phyloP scores from a whole-genome alignment of 2,888 invertebrate species.

The Drosophila stalkeri region DNA sequence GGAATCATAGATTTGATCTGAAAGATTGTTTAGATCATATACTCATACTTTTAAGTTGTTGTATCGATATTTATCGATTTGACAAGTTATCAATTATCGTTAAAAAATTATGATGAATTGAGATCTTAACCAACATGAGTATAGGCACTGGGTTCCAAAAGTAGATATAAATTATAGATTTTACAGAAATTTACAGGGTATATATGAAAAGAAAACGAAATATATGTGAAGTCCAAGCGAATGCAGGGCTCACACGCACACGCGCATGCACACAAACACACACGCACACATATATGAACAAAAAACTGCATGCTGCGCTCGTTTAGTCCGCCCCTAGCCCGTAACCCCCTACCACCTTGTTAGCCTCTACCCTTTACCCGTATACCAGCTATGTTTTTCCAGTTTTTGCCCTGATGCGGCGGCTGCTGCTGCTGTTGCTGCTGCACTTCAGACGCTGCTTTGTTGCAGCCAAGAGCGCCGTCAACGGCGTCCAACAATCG shows the following conservation, averaged over 20 bases:
- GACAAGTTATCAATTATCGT: neutral
- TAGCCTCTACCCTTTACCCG: neutral
- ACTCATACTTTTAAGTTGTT: neutral
- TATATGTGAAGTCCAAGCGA: conserved; percentile 41
- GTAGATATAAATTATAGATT: too few species aligned
- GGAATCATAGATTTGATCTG: too few species aligned
- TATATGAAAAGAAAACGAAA: conserved; percentile 17
- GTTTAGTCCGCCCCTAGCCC: conserved; percentile 21
- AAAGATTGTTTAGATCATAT: too few species aligned
- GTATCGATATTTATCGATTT: neutral
- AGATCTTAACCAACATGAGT: neutral
- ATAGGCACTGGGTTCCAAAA: neutral
- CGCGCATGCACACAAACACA: conserved; percentile 15
- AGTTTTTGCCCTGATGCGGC: conserved; percentile 60
- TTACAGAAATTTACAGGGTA: neutral
- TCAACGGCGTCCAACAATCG: conserved; percentile 69
- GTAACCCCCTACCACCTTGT: neutral
- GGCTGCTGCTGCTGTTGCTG: conserved; percentile 55
- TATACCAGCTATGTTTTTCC: conserved; percentile 40
- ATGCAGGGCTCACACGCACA: conserved; percentile 46
- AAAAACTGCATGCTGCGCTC: conserved; percentile 71
- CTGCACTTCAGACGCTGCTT: conserved; percentile 77
- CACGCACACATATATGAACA: conserved; percentile 4
- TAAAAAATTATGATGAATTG: neutral
- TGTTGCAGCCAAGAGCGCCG: conserved; percentile 67